Base-by-base conservation (phyloP, 2,113 vertebrate species). In the Colaptes auratus region DNA sequence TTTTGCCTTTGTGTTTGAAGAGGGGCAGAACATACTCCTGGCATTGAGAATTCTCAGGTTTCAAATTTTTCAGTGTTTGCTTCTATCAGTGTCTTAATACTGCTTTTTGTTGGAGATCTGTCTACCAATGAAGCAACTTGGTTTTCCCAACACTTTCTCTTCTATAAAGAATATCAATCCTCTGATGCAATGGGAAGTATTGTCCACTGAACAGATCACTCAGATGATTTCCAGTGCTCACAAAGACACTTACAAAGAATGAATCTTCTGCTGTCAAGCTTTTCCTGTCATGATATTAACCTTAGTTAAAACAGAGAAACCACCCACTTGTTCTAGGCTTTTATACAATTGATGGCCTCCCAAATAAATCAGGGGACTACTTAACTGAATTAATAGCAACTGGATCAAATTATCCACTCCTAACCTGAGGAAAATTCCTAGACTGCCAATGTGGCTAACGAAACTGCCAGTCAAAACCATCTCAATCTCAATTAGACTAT, bases 401-500 rank as follows among this genome's bases (percentile, higher is more conserved):
- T 23, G 48, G 48, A 46, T 53, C 71, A 75, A 72, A 71, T 9
- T 59, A 21, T 24, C 25, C 16, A 15, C n/a, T 73, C 27, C 15
- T 82, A 88, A 58, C 36, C 46, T 35, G 61, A 84, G 55, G 27
- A 80, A 77, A 82, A n/a, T 53, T 36, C 15, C 25, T 58, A 25
- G 46, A 85, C 79, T 82, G 61, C 35, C 27, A 66, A 64, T 21
- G 12, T 33, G 36, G 92, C 73, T 89, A 80, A 85, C 55, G 15
- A 75, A 87, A 78, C 25, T 44, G 15, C 16, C 55, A 25, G 25
- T 56, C 36, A 63, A 70, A 92, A 91, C 78, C 31, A 89, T 75
- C 69, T 53, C 7, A 42, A 25, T 17, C 42, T 73, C 53, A 69
- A 55, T 94, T 33, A 70, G 6, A 44, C 17, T 23, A 56, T 35